Evolutionary conservation across 2,888 invertebrate genomes (phyloP), one percentile per base, ranked within the genome.

Genomic region (Rhogogaster chlorosoma): DNA sequence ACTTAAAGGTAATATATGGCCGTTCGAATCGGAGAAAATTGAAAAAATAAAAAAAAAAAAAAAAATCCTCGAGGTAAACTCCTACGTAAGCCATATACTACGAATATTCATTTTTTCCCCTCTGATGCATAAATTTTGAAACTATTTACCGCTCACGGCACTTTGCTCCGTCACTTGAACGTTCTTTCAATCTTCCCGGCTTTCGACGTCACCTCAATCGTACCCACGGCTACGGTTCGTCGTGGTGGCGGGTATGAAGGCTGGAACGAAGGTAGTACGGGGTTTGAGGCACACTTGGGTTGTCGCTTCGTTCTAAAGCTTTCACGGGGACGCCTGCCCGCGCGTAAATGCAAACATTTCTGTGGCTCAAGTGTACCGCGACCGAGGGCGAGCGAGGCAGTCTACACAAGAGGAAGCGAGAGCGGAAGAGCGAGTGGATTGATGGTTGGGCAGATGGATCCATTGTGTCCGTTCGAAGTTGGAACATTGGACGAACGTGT

Each of bases 271-370:
- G 85, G 87, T 85, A 77, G 87, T 85, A 77, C 82, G 77, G 84
- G 71, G 84, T 36, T 61, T 29, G 57, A 82, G 38, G 29, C 26
- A 86, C 85, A 85, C 87, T 85, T 85, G 85, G 85, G 86, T 87
- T 84, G 84, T 87, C 86, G 70, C 84, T 86, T 85, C 87, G 86
- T 83, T 84, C 77, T 85, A 83, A 86, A 85, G 86, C 86, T 87
- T 86, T 87, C 86, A 86, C 85, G 77, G 83, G 84, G 85, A 57
- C 84, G 83, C 77, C 77, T 29, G 84, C 84, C 84, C 84, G 85
- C 73, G 84, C 84, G 89, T 89, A 90, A 91, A 91, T 89, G 90
- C 91, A 91, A 91, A 91, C 90, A 91, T 91, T 91, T 91, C 89
- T 90, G 89, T 84, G 88, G 89, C 88, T 88, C 86, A 87, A 87